Evolutionary conservation across 2,797 vertebrate species (phyloP), one percentile per base, ranked within the genome.

Genomic region (Ispidina lecontei): DNA sequence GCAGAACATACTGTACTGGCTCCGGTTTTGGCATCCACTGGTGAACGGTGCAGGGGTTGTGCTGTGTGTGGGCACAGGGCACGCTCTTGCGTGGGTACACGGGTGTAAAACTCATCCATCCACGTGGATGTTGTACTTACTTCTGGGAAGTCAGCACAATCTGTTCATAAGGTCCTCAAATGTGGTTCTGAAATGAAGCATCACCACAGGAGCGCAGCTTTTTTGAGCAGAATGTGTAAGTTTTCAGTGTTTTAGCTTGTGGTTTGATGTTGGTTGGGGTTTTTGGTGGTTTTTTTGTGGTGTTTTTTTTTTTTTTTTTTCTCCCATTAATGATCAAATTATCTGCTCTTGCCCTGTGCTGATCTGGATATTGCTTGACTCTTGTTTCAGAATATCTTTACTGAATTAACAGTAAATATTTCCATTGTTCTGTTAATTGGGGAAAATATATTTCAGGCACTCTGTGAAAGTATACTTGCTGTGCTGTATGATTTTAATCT

Each of bases 391-490:
- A 85, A 96, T 92, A 84, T 96, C 84, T 95, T 94, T 82, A 90
- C 72, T 86, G 85, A 89, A 76, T 75, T 86, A 78, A 92, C 74
- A 73, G 76, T 94, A 85, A 73, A 90, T 97, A 96, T 96, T 96
- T 94, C 93, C 94, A 86, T 94, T 96, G 75, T 93, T 96, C 58
- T 0, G 1, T 26, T 93, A 94, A 96, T 82, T 92, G 96, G 78
- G 92, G 92, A 94, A 96, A 77, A 90, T 92, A 84, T 87, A 91
- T 92, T 95, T 95, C 94, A 67, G 71, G 67, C 81, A 70, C 87
- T 97, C 86, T 67, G 96, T 95, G 92, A 95, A 96, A 84, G 89
- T 94, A 93, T 87, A 95, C 88, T 58, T 91, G 86, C 94, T 91
- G 65, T 76, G 84, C 87, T 79, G 59, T 94, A 88, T 95, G 84